A percentile compares a stretch with the other conserved stretches of the same genome.
phyloP scores from a whole-genome alignment of 2,113 vertebrate species.

The Psittacara wagleri region DNA sequence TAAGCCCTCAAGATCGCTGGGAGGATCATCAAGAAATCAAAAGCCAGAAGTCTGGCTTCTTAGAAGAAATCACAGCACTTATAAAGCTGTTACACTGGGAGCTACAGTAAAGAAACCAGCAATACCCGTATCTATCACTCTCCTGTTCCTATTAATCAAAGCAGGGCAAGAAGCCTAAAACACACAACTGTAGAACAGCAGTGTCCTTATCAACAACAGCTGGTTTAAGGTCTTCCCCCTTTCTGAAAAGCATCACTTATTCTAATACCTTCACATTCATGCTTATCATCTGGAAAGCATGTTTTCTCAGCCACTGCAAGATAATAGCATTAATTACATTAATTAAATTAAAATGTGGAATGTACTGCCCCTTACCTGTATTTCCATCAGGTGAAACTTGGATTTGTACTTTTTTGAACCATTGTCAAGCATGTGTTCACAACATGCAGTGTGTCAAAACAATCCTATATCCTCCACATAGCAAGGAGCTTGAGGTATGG shows the following conservation, averaged over 20 bases:
- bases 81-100: neutral
- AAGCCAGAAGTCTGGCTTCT: neutral
- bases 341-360: neutral
- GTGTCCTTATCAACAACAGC: neutral
- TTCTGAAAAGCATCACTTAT: neutral
- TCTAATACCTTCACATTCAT: neutral
- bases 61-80: neutral
- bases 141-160: neutral
- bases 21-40: neutral
- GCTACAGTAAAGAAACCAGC: neutral
- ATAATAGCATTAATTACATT: neutral
- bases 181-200: fast-evolving
- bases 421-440: neutral
- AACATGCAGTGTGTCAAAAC: neutral
- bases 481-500: neutral
- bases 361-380: neutral
- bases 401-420: neutral
- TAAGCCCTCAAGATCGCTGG: neutral
- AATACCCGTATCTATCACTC: neutral
- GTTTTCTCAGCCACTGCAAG: neutral
- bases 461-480: neutral
- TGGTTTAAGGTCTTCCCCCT: neutral
- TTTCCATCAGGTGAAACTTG: neutral
- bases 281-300: neutral
- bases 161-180: neutral